Evolutionary conservation across 2,888 invertebrate genomes (phyloP).

Genomic region (Aleiodes alternator): DNA sequence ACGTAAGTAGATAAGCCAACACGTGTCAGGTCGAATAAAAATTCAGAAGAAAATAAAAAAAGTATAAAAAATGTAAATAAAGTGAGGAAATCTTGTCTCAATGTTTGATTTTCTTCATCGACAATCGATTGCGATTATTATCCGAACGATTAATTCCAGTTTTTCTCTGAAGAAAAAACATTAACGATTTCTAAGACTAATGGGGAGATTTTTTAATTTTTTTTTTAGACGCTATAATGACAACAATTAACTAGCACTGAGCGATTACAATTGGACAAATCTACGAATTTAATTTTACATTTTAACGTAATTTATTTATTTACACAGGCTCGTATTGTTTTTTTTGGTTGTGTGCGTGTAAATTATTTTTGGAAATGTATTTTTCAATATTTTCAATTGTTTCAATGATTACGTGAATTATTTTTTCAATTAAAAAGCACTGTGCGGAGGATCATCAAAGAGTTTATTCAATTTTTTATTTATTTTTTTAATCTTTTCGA

Average conservation of each 20-base stretch:
- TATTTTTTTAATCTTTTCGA: neutral
- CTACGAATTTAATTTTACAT: constrained; percentile 41
- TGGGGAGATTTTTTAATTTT: too few species aligned
- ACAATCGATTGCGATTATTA: neutral
- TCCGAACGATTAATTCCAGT: neutral
- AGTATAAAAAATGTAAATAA: constrained; percentile 3
- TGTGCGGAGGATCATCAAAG: neutral
- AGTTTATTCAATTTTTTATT: neutral
- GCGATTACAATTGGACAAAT: constrained; percentile 49
- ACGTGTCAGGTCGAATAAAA: constrained; percentile 16
- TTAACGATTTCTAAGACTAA: constrained; percentile 15
- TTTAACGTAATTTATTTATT: constrained; percentile 24
- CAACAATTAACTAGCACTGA: constrained; percentile 49
- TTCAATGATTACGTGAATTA: neutral
- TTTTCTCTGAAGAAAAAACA: constrained; percentile 4
- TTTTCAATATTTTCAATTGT: neutral
- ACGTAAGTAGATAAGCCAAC: constrained; percentile 48
- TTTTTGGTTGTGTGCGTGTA: constrained; percentile 26
- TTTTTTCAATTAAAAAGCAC: neutral
- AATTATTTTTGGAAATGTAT: neutral
- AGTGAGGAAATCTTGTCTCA: constrained; percentile 14
- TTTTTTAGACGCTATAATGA: constrained; percentile 30
- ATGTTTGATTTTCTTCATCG: constrained; percentile 16
- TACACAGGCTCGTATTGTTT: constrained; percentile 17
- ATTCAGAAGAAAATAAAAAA: constrained; percentile 15